A percentile compares a stretch with the other conserved stretches of the same genome.
Evolutionary conservation across 2,888 invertebrate species (phyloP).

Genomic region (Prosapia bicincta): DNA sequence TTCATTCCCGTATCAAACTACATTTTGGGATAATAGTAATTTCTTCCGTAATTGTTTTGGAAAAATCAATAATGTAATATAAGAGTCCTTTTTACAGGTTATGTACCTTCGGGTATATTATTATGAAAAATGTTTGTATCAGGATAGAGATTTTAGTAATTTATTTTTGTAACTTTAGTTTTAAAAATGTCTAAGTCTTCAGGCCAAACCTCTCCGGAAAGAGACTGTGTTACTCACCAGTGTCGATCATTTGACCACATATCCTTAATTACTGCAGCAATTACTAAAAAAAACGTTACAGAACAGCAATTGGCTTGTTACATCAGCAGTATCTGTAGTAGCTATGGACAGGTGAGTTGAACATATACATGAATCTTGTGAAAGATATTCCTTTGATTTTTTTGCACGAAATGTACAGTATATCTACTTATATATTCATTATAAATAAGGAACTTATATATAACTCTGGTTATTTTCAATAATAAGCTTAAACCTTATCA

Average conservation of each 20-base stretch:
- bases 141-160: background rate
- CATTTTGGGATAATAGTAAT: background rate
- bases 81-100: background rate
- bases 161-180: background rate
- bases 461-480: too few relatives aligned
- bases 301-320: slow-evolving; percentile 36
- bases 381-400: too few relatives aligned
- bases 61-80: background rate
- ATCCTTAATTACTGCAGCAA: slow-evolving; percentile 24
- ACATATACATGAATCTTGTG: too few relatives aligned
- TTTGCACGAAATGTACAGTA: too few relatives aligned
- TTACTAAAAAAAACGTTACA: slow-evolving; percentile 29
- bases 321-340: slow-evolving; percentile 29
- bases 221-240: background rate
- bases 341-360: slow-evolving; percentile 33
- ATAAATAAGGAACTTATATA: too few relatives aligned
- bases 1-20: background rate
- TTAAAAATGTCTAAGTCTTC: background rate
- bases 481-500: too few relatives aligned
- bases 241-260: slow-evolving; percentile 1
- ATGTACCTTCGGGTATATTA: background rate
- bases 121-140: background rate
- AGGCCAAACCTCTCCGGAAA: background rate
- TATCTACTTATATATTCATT: too few relatives aligned
- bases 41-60: background rate